These are phyloP conservation scores for Lacerta bilineata DNA, from an alignment of 2,797 vertebrate genomes.

Conservation along the genomic window DNA sequence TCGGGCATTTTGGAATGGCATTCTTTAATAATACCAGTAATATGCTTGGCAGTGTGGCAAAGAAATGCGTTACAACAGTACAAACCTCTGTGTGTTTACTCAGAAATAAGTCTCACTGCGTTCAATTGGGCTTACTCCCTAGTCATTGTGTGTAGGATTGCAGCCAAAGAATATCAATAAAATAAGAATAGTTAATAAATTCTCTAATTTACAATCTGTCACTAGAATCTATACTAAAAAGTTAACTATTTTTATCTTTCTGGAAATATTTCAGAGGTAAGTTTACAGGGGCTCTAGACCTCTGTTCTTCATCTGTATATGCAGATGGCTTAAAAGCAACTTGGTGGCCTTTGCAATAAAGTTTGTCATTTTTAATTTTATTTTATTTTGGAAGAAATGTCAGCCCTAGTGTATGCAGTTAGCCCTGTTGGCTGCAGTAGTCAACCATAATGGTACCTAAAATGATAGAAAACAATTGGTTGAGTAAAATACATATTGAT, in stretches of 20 bases:
- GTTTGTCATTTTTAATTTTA: slow-evolving; percentile 9
- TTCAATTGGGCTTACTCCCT: background rate
- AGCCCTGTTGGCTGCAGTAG: slow-evolving; percentile 16
- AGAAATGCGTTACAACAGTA: background rate
- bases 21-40: slow-evolving; percentile 11
- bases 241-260: slow-evolving; percentile 2
- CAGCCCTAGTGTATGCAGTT: background rate
- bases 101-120: background rate
- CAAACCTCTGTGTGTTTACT: background rate
- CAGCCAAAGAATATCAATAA: background rate
- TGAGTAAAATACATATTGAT: background rate
- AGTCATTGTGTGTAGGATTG: background rate
- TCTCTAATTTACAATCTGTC: slow-evolving; percentile 14
- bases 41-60: slow-evolving; percentile 1
- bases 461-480: background rate
- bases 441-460: slow-evolving; percentile 14
- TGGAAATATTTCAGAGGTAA: slow-evolving; percentile 1
- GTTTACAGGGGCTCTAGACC: slow-evolving; percentile 10
- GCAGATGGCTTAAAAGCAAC: slow-evolving; percentile 27
- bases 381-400: slow-evolving; percentile 13
- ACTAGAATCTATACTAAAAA: slow-evolving; percentile 1
- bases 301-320: slow-evolving; percentile 23
- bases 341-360: slow-evolving; percentile 16
- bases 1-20: background rate
- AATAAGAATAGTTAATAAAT: slow-evolving; percentile 12